These are phyloP conservation scores for Linnaemya vulpina DNA, from an alignment of 2,888 invertebrate genomes.

Conservation along the genomic window DNA sequence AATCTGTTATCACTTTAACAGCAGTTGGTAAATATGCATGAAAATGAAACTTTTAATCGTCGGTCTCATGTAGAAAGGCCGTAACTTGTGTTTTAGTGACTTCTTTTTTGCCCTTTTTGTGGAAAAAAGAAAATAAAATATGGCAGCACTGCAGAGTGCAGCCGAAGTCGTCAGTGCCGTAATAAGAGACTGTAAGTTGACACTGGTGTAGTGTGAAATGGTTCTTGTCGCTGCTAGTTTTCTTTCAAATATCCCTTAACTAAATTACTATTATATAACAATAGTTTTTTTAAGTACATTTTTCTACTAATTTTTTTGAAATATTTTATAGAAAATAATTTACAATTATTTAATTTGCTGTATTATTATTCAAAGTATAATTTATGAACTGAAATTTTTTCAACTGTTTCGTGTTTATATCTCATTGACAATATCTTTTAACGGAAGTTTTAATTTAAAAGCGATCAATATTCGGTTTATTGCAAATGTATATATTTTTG, in stretches of 20 bases:
- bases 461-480: slow-evolving; percentile 1
- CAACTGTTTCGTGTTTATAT: background rate
- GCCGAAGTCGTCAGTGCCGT: too few relatives aligned
- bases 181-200: background rate
- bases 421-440: slow-evolving; percentile 24
- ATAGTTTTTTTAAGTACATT: slow-evolving; percentile 3
- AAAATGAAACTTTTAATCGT: too few relatives aligned
- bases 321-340: slow-evolving; percentile 5
- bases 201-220: background rate
- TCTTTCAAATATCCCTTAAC: background rate
- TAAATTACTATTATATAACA: slow-evolving; percentile 44
- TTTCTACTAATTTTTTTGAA: slow-evolving; percentile 9
- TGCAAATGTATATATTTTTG: background rate
- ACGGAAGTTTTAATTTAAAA: slow-evolving; percentile 49
- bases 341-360: background rate
- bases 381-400: slow-evolving; percentile 4
- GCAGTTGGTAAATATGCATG: too few relatives aligned
- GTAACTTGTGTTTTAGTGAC: too few relatives aligned
- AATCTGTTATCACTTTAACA: too few relatives aligned
- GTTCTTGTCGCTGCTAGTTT: background rate
- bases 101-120: too few relatives aligned
- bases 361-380: background rate
- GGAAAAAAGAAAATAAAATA: too few relatives aligned
- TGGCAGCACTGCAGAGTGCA: too few relatives aligned
- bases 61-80: too few relatives aligned